Evolutionary conservation across 2,797 vertebrate genomes (phyloP).

Genomic region (Sebastes baramenuke): DNA sequence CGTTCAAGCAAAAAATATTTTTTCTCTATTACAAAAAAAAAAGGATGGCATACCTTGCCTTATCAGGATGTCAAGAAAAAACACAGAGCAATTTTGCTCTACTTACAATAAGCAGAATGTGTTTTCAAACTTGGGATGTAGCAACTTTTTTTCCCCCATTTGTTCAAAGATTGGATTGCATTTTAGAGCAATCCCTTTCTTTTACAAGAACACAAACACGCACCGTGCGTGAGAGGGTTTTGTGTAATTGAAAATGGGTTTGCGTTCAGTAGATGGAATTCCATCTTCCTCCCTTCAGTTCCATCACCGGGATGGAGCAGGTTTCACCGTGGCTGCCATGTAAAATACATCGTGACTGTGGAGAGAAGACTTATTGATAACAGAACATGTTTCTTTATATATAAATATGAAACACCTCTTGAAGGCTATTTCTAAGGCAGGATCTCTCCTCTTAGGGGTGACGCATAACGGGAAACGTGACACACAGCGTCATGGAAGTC

Average conservation of each 20-base stretch:
- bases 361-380: constrained; percentile 24
- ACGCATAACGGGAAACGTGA: constrained; percentile 5
- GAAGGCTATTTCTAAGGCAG: constrained; percentile 9
- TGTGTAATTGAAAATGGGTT: constrained; percentile 74
- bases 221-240: not conserved
- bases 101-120: constrained; percentile 23
- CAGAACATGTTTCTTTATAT: constrained; percentile 38
- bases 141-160: constrained; percentile 36
- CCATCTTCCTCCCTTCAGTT: constrained; percentile 38
- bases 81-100: constrained; percentile 35
- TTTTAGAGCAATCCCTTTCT: constrained; percentile 52
- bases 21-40: constrained; percentile 27
- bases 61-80: constrained; percentile 34
- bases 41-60: constrained; percentile 4
- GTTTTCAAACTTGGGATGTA: constrained; percentile 39
- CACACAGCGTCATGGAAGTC: constrained; percentile 2
- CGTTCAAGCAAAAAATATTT: not conserved
- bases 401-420: constrained; percentile 51
- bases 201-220: constrained; percentile 28
- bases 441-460: not conserved
- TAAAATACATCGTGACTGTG: constrained; percentile 46
- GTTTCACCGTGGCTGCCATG: constrained; percentile 37
- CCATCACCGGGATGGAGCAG: constrained; percentile 37
- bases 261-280: constrained; percentile 63
- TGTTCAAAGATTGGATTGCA: constrained; percentile 58